Base-by-base conservation (phyloP, 2,113 vertebrate species). In the Madoqua kirkii region DNA sequence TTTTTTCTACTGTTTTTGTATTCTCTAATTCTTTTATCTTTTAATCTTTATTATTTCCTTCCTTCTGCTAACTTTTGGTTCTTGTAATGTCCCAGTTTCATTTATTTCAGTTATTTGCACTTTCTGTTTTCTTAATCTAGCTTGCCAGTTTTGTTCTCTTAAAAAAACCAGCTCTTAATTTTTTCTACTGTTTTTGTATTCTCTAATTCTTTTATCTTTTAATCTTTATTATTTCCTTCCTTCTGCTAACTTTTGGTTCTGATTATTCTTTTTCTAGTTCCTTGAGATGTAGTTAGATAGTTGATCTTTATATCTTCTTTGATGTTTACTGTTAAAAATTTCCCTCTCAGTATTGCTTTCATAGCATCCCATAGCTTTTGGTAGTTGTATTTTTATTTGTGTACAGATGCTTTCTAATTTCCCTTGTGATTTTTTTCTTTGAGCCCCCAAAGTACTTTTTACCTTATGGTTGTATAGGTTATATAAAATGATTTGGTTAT, bases 401-500 rank as follows among this genome's bases (percentile, higher is more conserved):
- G n/a, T 93, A 15, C 31, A 83, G 17, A 8, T 91, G 36, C 55
- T 74, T 91, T 88, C 52, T 74, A 43, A 82, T 94, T 71, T 90
- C 23, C 27, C 33, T 86, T 93, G 67, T 50, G 67, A 59, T 43
- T 67, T 90, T 71, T 45, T 78, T 36, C 40, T 89, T 93, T 91
- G 36, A 50, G 50, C 13, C 12, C 5, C 29, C 86, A 48, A 84
- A 90, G 13, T 78, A 67, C 59, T 60, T 90, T 91, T 90, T 29
- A 92, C 67, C 67, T 96, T 87, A 94, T 36, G 87, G 27, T 92
- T 93, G 23, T 87, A 31, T 55, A 76, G 31, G 43, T 33, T 85
- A 84, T 87, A 84, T 90, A 84, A 97, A 95, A 87, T 87, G 59
- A 83, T 93, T 94, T 59, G 7, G 64, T 79, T 84, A 71, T 78